A percentile compares a stretch with the other conserved stretches of the same genome.
These are phyloP conservation scores for Ophioderma brevispina DNA, from an alignment of 35 echinoderm and acorn worm species.

Conservation along the genomic window DNA sequence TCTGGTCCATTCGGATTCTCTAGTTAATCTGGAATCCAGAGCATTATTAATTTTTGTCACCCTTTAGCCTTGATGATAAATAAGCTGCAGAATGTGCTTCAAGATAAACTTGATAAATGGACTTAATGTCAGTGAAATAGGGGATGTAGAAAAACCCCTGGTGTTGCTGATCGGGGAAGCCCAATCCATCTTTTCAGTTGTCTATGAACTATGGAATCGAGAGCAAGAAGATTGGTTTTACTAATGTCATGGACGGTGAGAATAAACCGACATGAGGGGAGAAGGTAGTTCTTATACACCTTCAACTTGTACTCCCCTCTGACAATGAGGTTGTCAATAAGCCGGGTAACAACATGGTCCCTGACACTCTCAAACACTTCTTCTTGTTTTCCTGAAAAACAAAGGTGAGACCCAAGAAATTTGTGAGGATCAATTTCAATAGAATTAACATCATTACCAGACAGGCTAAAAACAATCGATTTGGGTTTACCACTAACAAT, in stretches of 20 bases:
- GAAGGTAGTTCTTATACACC: neutral
- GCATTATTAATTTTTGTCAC: no score
- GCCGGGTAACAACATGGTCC: neutral
- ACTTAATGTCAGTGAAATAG: neutral
- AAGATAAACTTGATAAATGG: neutral
- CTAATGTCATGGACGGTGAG: neutral
- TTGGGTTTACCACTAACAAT: neutral
- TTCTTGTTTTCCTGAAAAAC: neutral
- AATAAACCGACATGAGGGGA: neutral
- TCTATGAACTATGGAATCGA: neutral
- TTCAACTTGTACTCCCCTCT: neutral
- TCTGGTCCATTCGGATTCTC: no score
- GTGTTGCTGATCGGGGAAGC: neutral
- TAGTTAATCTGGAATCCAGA: no score
- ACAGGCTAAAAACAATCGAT: neutral
- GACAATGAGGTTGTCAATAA: neutral
- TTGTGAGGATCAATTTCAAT: neutral
- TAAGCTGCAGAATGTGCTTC: neutral
- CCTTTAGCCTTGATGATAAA: constrained; percentile 3
- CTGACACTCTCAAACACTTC: neutral
- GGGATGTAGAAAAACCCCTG: neutral
- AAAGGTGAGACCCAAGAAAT: neutral
- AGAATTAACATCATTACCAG: neutral
- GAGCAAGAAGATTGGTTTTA: neutral
- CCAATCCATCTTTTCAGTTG: neutral